Base-by-base conservation (phyloP, 2,113 vertebrate species). In the Neoarius graeffei region DNA sequence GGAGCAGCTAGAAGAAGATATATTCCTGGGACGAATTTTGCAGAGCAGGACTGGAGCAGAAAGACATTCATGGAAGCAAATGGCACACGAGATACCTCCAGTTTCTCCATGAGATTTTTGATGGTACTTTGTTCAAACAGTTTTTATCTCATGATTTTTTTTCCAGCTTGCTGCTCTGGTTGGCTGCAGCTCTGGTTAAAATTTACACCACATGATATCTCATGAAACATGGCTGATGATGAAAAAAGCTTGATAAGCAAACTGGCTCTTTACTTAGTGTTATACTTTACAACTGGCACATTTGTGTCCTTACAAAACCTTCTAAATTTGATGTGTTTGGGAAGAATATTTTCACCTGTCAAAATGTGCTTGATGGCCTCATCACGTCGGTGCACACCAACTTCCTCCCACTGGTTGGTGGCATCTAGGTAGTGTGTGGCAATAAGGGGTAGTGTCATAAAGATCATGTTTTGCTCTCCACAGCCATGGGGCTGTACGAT, bases 381-480 rank as follows among this genome's bases (percentile, higher is more conserved):
- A 1, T 27, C 57, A 79, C 92, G 88, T 14, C 76, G 88, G 0
- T 92, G 67, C 59, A 91, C 35, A 0, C 92, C 91, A 0, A 93
- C 87, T 6, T 66, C 5, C 48, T 88, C 91, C 93, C 93, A 94
- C 89, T 93, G 94, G 30, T 91, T 88, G 0, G 93, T 91, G 71
- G 50, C 23, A 54, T 95, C 93, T 52, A 90, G 79, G 64, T 90
- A 90, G 80, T 89, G 89, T 52, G 91, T 91, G 52, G 94, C 91
- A 64, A 92, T 91, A 83, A 93, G 11, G 6, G 88, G 83, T 0
- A 90, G 87, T 0, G 89, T 90, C 89, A 94, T 73, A 0, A 1
- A 6, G 81, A 91, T 92, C 89, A 94, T 92, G 0, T 85, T 93
- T 83, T 94, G 94, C 74, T 94, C 91, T 0, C 93, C 92, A 42